phyloP scores from a whole-genome alignment of 2,113 vertebrate species.

The Fukomys damarensis region DNA sequence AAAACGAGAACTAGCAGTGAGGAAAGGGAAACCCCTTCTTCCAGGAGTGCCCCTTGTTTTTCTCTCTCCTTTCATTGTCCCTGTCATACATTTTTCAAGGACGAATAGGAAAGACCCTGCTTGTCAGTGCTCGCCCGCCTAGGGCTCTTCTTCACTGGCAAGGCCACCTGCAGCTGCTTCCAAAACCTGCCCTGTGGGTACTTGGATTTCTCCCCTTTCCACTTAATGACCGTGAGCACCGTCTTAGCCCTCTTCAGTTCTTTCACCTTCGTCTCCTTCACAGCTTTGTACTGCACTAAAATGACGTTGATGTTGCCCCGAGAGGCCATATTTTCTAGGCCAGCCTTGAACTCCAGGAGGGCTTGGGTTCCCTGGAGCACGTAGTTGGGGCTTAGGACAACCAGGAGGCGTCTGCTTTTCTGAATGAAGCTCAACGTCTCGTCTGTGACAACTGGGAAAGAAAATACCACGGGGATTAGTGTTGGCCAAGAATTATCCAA shows the following conservation, averaged over 20 bases:
- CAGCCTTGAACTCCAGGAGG: slow-evolving; percentile 97
- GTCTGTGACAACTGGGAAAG: slow-evolving; percentile 95
- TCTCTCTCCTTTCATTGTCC: not conserved
- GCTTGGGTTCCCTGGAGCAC: slow-evolving; percentile 94
- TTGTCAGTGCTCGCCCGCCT: slow-evolving; percentile 72
- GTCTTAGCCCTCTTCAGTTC: slow-evolving; percentile 93
- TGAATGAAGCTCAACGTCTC: slow-evolving; percentile 97
- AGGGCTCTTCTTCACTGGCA: slow-evolving; percentile 88
- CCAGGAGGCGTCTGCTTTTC: slow-evolving; percentile 94
- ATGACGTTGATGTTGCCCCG: slow-evolving; percentile 94
- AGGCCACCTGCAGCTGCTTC: slow-evolving; percentile 94
- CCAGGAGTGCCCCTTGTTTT: not conserved
- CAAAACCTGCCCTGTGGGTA: slow-evolving; percentile 94
- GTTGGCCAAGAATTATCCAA: slow-evolving; percentile 38
- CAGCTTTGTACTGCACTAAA: slow-evolving; percentile 94
- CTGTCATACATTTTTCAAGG: slow-evolving; percentile 81
- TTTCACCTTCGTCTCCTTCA: slow-evolving; percentile 91
- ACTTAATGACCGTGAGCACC: slow-evolving; percentile 93
- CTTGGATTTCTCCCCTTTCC: slow-evolving; percentile 94
- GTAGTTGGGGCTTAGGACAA: slow-evolving; percentile 95
- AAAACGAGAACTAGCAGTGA: slow-evolving; percentile 22
- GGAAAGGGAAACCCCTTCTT: not conserved
- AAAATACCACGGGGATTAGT: slow-evolving; percentile 86
- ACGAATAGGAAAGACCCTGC: slow-evolving; percentile 74
- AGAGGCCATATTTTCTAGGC: slow-evolving; percentile 93